Evolutionary conservation across 2,888 invertebrate species (phyloP).

Genomic region (Standfussiana lucernea): DNA sequence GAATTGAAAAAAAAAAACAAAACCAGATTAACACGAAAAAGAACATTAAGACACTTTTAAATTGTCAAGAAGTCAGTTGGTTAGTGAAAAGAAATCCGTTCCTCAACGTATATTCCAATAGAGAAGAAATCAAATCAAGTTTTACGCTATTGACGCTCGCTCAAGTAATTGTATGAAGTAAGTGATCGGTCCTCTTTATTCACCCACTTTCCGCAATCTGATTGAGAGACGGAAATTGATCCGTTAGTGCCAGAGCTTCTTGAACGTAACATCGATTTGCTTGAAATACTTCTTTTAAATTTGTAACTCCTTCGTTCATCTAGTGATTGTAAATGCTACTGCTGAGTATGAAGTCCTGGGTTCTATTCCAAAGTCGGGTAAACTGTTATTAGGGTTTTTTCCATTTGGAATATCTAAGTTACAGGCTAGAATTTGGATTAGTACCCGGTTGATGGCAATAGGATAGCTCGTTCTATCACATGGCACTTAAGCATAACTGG

Average conservation of each 20-base stretch:
- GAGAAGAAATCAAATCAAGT: background rate
- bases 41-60: background rate
- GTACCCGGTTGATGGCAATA: background rate
- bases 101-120: background rate
- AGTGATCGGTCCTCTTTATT: conserved; percentile 9
- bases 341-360: background rate
- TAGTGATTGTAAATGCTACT: background rate
- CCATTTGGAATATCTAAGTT: background rate
- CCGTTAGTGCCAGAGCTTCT: background rate
- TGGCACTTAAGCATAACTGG: background rate
- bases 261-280: conserved; percentile 7
- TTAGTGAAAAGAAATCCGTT: background rate
- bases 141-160: background rate
- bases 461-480: background rate
- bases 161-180: background rate
- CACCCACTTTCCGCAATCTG: conserved; percentile 9
- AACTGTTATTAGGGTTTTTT: background rate
- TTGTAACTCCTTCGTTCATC: background rate
- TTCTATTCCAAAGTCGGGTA: background rate
- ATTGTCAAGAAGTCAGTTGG: background rate
- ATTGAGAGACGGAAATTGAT: conserved; percentile 18
- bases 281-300: background rate
- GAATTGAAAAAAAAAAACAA: no score
- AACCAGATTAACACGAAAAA: no score
- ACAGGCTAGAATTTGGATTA: background rate